These are phyloP conservation scores for Cheilosia impressa DNA, from an alignment of 2,888 invertebrate species.

Conservation along the genomic window DNA sequence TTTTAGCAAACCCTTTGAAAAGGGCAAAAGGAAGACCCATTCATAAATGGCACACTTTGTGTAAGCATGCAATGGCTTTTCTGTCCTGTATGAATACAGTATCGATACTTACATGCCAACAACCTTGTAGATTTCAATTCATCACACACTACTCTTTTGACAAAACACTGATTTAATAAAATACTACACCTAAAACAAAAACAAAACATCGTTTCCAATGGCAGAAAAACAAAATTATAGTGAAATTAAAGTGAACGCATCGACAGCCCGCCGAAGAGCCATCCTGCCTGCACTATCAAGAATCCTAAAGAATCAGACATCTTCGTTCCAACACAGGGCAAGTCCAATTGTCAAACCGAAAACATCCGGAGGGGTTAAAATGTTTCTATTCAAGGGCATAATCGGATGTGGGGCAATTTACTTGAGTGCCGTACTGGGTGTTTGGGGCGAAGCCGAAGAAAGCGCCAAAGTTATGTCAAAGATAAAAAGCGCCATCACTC, in stretches of 20 bases:
- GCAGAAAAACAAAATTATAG: slow-evolving; percentile 57
- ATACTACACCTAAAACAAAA: neutral
- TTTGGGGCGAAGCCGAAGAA: slow-evolving; percentile 57
- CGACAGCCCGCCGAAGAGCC: neutral
- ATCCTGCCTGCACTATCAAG: slow-evolving; percentile 28
- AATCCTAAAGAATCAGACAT: slow-evolving; percentile 42
- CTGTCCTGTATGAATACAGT: no score
- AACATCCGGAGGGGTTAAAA: slow-evolving; percentile 16
- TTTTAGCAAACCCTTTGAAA: no score
- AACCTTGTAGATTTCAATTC: neutral
- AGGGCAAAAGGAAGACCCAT: no score
- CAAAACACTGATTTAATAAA: neutral
- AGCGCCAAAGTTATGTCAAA: slow-evolving; percentile 15
- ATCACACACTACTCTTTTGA: neutral
- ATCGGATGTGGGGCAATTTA: slow-evolving; percentile 53
- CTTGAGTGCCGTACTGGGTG: slow-evolving; percentile 19
- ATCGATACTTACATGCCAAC: no score
- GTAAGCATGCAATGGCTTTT: no score
- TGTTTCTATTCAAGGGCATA: slow-evolving; percentile 43
- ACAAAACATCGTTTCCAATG: slow-evolving; percentile 27
- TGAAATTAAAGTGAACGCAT: slow-evolving; percentile 1
- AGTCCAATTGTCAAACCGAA: neutral
- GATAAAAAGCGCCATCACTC: slow-evolving; percentile 1
- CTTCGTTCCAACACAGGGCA: slow-evolving; percentile 31
- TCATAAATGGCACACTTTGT: no score